Conservation (phyloP, 2,797 vertebrate genomes). For the Galagoides demidoff region DNA sequence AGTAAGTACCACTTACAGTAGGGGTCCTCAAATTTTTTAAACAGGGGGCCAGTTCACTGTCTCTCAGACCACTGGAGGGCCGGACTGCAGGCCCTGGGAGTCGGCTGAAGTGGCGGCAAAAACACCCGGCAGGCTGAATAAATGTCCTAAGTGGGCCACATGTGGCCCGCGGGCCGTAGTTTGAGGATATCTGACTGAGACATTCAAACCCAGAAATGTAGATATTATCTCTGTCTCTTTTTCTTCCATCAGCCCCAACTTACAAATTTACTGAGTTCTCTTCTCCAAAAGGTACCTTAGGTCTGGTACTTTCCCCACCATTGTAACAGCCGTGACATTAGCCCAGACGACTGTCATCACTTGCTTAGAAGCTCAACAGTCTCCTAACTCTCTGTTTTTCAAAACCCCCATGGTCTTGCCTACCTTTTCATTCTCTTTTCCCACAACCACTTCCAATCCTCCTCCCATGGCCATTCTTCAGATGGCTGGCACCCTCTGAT, state of each 20-base stretch:
- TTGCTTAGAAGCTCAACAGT: background rate
- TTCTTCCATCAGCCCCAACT: background rate
- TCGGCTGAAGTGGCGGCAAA: no score
- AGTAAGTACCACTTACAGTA: background rate
- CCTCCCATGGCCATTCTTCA: background rate
- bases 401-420: background rate
- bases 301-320: background rate
- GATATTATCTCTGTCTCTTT: background rate
- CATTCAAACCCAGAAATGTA: background rate
- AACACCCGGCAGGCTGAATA: no score
- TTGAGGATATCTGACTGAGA: background rate
- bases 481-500: background rate
- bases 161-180: no score
- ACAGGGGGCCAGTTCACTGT: no score
- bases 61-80: no score
- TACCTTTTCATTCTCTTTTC: background rate
- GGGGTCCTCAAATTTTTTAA: no score
- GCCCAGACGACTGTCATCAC: background rate
- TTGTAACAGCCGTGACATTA: accelerated
- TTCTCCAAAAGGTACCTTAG: background rate
- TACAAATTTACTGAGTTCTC: background rate
- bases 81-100: no score
- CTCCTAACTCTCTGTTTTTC: background rate
- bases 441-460: background rate
- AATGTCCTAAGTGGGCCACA: no score